Percentiles rank a stretch among this genome's conserved stretches.
These are phyloP conservation scores for Chymomyza caudatula DNA, from an alignment of 2,888 invertebrate species.

Conservation along the genomic window DNA sequence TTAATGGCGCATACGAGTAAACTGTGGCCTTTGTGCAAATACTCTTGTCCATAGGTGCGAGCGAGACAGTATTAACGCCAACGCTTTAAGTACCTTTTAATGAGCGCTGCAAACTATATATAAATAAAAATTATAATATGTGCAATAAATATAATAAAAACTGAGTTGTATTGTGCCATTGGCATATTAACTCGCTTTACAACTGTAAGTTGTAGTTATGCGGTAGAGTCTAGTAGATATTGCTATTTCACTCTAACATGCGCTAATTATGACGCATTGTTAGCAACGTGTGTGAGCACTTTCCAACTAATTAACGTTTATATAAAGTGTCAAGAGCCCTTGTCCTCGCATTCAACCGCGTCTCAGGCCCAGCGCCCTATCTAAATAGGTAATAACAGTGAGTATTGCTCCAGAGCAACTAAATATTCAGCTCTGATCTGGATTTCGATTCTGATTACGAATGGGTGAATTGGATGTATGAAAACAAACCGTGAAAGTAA, in stretches of 20 bases:
- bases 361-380: conserved; percentile 37
- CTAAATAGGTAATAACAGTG: conserved; percentile 47
- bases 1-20: neutral
- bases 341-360: conserved; percentile 15
- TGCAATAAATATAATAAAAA: conserved; percentile 54
- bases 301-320: conserved; percentile 7
- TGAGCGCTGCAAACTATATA: conserved; percentile 57
- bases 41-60: neutral
- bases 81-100: conserved; percentile 58
- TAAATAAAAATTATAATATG: conserved; percentile 63
- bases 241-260: neutral
- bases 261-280: conserved; percentile 14
- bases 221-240: neutral
- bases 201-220: neutral
- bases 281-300: neutral
- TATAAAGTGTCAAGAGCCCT: conserved; percentile 37
- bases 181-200: too few relatives aligned
- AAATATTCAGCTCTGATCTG: too few relatives aligned
- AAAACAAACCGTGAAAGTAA: too few relatives aligned
- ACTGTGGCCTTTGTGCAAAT: conserved; percentile 37
- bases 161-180: neutral
- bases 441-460: too few relatives aligned
- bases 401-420: too few relatives aligned
- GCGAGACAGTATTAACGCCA: neutral
- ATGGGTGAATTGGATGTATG: too few relatives aligned